A percentile compares a stretch with the other conserved stretches of the same genome.
Conservation (phyloP, 2,113 vertebrate species). For the Macrotis lagotis region DNA sequence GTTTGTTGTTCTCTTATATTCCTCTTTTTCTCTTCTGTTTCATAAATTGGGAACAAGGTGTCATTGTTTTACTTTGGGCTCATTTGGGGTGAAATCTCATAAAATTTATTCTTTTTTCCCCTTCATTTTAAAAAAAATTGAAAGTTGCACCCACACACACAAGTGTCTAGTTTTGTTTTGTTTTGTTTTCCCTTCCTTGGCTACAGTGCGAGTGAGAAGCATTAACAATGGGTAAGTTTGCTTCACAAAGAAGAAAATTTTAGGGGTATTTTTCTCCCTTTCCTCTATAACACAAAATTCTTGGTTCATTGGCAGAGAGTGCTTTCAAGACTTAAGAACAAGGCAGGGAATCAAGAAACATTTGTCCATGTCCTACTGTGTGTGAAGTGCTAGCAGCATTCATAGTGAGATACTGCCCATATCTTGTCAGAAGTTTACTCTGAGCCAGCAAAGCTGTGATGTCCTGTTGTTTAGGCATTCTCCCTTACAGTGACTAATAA, state of each 20-base stretch:
- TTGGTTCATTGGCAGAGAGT: background rate
- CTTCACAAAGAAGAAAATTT: background rate
- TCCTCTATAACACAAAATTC: background rate
- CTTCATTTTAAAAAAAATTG: background rate
- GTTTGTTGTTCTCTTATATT: background rate
- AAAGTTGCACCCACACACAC: background rate
- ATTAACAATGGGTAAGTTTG: background rate
- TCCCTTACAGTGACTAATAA: background rate
- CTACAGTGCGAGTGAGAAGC: background rate
- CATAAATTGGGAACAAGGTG: background rate
- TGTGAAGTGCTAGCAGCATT: background rate
- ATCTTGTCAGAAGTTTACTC: background rate
- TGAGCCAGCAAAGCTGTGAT: background rate
- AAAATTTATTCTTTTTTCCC: background rate
- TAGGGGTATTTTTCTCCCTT: background rate
- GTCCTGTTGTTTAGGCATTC: background rate
- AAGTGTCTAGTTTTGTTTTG: background rate
- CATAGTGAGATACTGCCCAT: background rate
- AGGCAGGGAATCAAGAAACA: background rate
- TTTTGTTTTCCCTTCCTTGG: no score
- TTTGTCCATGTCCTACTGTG: background rate
- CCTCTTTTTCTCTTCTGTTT: background rate
- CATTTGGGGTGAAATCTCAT: background rate
- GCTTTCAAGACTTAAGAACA: constrained; percentile 19
- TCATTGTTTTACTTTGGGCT: background rate